Evolutionary conservation across 2,888 invertebrate species (phyloP), one percentile per base, ranked within the genome.

Genomic region (Sphaerophoria taeniata): DNA sequence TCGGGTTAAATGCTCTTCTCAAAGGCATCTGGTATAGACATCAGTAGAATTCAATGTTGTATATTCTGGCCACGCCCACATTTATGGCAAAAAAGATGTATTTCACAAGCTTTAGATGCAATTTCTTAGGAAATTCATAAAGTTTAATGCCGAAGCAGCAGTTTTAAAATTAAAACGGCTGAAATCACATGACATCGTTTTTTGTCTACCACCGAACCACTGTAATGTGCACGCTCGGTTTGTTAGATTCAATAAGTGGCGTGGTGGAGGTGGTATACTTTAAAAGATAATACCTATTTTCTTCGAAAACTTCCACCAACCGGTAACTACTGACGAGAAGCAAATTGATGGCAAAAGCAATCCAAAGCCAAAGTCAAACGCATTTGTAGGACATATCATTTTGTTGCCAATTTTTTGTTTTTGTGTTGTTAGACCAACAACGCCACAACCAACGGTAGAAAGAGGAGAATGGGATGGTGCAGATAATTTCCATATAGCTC

Each of bases 321-420:
- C 77, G 71, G 63, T 78, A 72, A 67, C 65, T 39, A 74, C 49
- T 49, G 55, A 67, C 67, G 60, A 65, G 39, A 63, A 71, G 65
- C 56, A 70, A 84, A 79, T 79, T 75, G 79, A 75, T 79, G 60
- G 24, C 24, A 24, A 24, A 24, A 24, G 71, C 67, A 47, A 71
- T 53, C 58, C 70, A 67, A 67, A 47, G 65, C 60, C 70, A 67
- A 67, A 47, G 65, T 53, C 70, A 67, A 67, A 43, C 74, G 55
- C 79, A 84, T 79, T 24, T 24, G 67, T 84, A 75, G 83, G 79
- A 84, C 83, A 84, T 43, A 36, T 67, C 47, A 9, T 83, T 78
- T 33, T 70, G 24, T 56, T 60, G 67, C 71, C 65, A 73, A 67
- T 67, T 53, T 53, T 39, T 67, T 53, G 39, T 39, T 61, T 58